Evolutionary conservation across 2,888 invertebrate species (phyloP), one percentile per base, ranked within the genome.

Genomic region (Gandaritis pyraliata): DNA sequence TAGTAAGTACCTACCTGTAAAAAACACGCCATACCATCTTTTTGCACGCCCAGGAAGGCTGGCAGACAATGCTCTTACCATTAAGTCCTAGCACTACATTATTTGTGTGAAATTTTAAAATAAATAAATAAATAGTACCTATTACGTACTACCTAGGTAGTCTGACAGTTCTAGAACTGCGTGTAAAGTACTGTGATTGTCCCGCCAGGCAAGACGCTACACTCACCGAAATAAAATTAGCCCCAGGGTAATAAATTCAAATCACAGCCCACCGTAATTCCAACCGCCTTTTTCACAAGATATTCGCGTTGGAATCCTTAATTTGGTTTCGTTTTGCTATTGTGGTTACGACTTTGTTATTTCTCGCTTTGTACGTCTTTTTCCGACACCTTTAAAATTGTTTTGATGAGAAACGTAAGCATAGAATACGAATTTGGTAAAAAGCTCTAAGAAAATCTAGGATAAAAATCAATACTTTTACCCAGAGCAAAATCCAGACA

Each of bases 181-280:
- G n/a, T n/a, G n/a, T n/a, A n/a, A n/a, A n/a, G 1, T 33, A 41
- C 49, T 30, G 46, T 39, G 50, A 47, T 36, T 64, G 52, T 49
- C 18, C 30, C 13, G 54, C 54, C 58, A 51, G 49, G 45, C 52
- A 56, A 63, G 64, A 60, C 45, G 47, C 55, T 58, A 56, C 48
- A 62, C 63, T 63, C 51, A 71, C 77, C 76, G 78, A 88, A 90
- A 89, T 87, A 88, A 90, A 89, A 90, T 90, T 88, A 90, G 87
- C 86, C 84, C 83, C 78, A 74, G 81, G 81, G 87, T 85, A 88
- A 89, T 90, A 89, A 90, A 90, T 90, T 89, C 89, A 89, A 90
- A 91, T 91, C 90, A 90, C 88, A 86, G 78, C 82, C 74, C 79
- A 79, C 80, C 82, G 84, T 87, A 88, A 88, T 89, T 89, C 84